These are phyloP conservation scores for Sisyra terminalis DNA, from an alignment of 2,888 invertebrate genomes.

Conservation along the genomic window DNA sequence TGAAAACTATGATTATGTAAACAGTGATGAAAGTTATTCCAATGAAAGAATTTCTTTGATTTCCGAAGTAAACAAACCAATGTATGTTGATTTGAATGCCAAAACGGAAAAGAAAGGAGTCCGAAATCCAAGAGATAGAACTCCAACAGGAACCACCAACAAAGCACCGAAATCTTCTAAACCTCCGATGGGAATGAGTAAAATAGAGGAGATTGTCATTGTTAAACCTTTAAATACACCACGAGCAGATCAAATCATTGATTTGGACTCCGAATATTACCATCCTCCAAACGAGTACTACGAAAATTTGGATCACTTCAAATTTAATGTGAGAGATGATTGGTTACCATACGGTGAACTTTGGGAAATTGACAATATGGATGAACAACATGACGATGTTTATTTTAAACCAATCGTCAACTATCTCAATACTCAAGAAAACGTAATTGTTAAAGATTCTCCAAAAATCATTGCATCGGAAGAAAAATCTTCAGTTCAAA, in stretches of 20 bases:
- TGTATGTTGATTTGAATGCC: not conserved
- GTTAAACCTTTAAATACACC: too few species aligned
- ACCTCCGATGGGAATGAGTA: not conserved
- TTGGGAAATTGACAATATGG: slow-evolving; percentile 14
- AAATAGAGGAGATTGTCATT: too few species aligned
- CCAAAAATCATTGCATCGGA: too few species aligned
- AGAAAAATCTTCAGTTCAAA: too few species aligned
- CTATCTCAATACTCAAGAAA: too few species aligned
- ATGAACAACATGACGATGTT: not conserved
- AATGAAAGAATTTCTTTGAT: not conserved
- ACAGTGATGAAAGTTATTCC: slow-evolving; percentile 1
- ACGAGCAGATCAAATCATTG: too few species aligned
- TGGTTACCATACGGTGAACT: slow-evolving; percentile 14
- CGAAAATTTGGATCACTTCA: slow-evolving; percentile 11
- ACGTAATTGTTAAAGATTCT: too few species aligned
- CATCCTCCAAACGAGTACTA: slow-evolving; percentile 14
- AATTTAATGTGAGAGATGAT: slow-evolving; percentile 9
- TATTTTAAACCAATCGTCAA: too few species aligned
- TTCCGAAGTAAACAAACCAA: too few species aligned
- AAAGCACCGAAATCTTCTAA: not conserved
- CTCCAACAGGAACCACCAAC: not conserved
- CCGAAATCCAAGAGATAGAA: not conserved
- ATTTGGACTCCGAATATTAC: not conserved
- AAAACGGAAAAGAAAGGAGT: not conserved
- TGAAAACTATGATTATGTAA: slow-evolving; percentile 11